Evolutionary conservation across 2,113 vertebrate species (phyloP).

Genomic region (Hydropotes inermis): DNA sequence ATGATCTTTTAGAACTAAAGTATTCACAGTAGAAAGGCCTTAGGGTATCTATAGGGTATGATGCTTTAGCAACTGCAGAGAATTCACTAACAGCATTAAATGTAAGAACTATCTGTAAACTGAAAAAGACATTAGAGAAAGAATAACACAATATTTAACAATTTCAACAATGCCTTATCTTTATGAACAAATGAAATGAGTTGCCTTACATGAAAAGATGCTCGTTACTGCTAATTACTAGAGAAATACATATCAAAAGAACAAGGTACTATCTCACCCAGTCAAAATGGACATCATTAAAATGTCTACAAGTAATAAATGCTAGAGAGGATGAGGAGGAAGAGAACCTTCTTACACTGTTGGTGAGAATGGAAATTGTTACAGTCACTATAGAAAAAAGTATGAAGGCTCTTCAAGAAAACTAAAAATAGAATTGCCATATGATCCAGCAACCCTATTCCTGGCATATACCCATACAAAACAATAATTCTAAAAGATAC

Average conservation of each 20-base stretch:
- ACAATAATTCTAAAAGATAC: background rate
- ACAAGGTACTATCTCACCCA: background rate
- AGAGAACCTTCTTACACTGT: background rate
- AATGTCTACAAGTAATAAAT: background rate
- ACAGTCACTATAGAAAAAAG: background rate
- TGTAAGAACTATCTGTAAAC: background rate
- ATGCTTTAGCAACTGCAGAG: background rate
- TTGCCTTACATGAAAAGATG: background rate
- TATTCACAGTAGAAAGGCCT: background rate
- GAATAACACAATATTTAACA: background rate
- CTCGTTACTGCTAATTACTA: background rate
- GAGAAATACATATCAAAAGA: background rate
- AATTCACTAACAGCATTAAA: background rate
- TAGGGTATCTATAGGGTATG: background rate
- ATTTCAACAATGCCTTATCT: background rate
- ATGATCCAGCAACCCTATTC: background rate
- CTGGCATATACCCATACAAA: background rate
- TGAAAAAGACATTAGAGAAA: background rate
- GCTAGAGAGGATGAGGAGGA: background rate
- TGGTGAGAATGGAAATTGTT: background rate
- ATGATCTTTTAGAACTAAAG: background rate
- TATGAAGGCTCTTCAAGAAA: background rate
- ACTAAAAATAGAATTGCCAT: background rate
- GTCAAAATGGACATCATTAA: background rate
- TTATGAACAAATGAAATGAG: background rate